Base-by-base conservation (phyloP, 2,888 invertebrate species). In the Iselma pallidipennis region DNA sequence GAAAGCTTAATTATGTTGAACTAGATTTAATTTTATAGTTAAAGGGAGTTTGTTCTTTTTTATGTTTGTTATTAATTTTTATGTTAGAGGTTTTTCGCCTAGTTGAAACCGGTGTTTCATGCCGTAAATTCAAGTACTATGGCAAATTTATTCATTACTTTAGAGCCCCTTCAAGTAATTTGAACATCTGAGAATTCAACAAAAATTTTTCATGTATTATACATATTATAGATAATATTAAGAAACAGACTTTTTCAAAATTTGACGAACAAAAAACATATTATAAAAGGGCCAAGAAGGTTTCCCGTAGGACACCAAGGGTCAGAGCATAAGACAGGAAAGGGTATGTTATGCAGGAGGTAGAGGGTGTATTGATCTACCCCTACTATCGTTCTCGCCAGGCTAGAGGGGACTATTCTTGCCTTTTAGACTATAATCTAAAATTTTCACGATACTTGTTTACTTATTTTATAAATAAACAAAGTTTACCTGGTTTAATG, bases 351-450 rank as follows among this genome's bases (percentile, higher is more conserved):
- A 64, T 70, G 66, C 64, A 65, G 66, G 72, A 73, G 69, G 71
- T 71, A 74, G 65, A 74, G 65, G 67, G 71, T 68, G 71, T 74
- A 74, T 74, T 73, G 74, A 74, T 74, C 74, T 66, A 71, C 70
- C 73, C 73, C 72, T 71, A 67, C 69, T 65, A 67, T 66, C 66
- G 66, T 66, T 65, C 68, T 66, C 66, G 64, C 67, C 67, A 66
- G 58, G 66, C 70, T 66, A 68, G 66, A 71, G 69, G 68, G 66
- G 66, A 68, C 71, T 69, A 71, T 69, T 73, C 70, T 71, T 72
- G 70, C 68, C 69, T 70, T 72, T 70, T 66, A 61, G 66, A 68
- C 61, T 52, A 53, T 60, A 63, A 68, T 67, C 65, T 55, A 55
- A 50, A 55, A 51, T 65, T 65, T 57, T 59, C 59, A 56, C 57